Evolutionary conservation across 2,797 vertebrate genomes (phyloP).

Genomic region (Cyclopterus lumpus): DNA sequence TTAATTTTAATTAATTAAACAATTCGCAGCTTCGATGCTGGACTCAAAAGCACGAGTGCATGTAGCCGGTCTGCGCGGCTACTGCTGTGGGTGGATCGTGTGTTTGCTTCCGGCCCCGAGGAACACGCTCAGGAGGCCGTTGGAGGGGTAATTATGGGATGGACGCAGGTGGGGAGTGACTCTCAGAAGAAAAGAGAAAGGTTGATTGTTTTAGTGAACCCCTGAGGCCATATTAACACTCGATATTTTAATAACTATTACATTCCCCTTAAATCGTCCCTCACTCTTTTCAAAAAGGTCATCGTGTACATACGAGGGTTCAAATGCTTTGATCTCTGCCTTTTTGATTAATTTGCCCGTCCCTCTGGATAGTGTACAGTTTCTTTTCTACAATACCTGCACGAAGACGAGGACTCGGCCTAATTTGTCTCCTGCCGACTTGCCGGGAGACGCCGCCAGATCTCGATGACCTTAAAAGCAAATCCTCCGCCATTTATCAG

Average conservation of each 20-base stretch:
- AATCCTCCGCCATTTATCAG: conserved; percentile 65
- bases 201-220: conserved; percentile 58
- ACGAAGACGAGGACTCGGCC: conserved; percentile 51
- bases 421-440: conserved; percentile 75
- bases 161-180: conserved; percentile 50
- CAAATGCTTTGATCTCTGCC: conserved; percentile 66
- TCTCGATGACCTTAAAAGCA: conserved; percentile 72
- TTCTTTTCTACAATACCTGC: conserved; percentile 31
- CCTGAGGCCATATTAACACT: conserved; percentile 31
- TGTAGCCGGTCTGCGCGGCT: conserved; percentile 39
- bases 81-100: conserved; percentile 43
- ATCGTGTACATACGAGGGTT: conserved; percentile 46
- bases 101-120: conserved; percentile 60
- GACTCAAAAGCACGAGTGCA: conserved; percentile 17
- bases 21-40: conserved; percentile 12
- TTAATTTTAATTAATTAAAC: too few relatives aligned
- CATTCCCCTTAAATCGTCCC: conserved; percentile 29
- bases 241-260: conserved; percentile 56
- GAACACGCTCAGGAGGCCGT: conserved; percentile 46
- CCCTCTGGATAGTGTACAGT: conserved; percentile 32
- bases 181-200: conserved; percentile 35
- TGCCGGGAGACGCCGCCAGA: conserved; percentile 55
- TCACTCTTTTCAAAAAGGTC: conserved; percentile 63
- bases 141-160: conserved; percentile 71
- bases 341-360: conserved; percentile 59